These are phyloP conservation scores for Diloba caeruleocephala DNA, from an alignment of 2,888 invertebrate genomes.

Conservation along the genomic window DNA sequence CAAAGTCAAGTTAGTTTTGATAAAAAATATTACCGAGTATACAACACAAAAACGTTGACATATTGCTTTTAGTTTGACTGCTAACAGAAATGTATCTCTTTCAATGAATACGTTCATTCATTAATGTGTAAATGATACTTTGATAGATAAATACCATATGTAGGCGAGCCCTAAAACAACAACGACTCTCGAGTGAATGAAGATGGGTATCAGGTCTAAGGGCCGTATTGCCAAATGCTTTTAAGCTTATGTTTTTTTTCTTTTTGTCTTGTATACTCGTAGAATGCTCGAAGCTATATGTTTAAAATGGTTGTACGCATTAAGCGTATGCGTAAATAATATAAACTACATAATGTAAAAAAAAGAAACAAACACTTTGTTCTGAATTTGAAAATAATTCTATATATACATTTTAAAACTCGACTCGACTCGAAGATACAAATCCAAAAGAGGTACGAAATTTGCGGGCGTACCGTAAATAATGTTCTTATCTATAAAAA, in stretches of 20 bases:
- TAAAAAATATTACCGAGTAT: background rate
- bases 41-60: constrained; percentile 12
- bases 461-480: too few species aligned
- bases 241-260: constrained; percentile 1
- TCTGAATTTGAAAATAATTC: too few species aligned
- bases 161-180: constrained; percentile 42
- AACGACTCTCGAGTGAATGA: constrained; percentile 14
- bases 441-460: too few species aligned
- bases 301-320: too few species aligned
- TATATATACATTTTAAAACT: too few species aligned
- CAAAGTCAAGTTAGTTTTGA: too few species aligned
- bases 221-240: constrained; percentile 1
- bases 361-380: too few species aligned
- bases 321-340: too few species aligned
- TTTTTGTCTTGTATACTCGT: constrained; percentile 2
- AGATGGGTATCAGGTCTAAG: constrained; percentile 8
- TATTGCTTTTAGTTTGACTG: constrained; percentile 13
- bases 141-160: constrained; percentile 27
- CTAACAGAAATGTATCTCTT: constrained; percentile 15
- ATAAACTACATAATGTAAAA: too few species aligned
- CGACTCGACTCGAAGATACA: too few species aligned
- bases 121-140: constrained; percentile 32
- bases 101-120: constrained; percentile 20
- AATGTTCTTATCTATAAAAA: too few species aligned
- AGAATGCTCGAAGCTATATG: background rate